A percentile compares a stretch with the other conserved stretches of the same genome.
These are phyloP conservation scores for Imbricaverruca yamaguchii DNA, from an alignment of 2,888 invertebrate genomes.

Conservation along the genomic window DNA sequence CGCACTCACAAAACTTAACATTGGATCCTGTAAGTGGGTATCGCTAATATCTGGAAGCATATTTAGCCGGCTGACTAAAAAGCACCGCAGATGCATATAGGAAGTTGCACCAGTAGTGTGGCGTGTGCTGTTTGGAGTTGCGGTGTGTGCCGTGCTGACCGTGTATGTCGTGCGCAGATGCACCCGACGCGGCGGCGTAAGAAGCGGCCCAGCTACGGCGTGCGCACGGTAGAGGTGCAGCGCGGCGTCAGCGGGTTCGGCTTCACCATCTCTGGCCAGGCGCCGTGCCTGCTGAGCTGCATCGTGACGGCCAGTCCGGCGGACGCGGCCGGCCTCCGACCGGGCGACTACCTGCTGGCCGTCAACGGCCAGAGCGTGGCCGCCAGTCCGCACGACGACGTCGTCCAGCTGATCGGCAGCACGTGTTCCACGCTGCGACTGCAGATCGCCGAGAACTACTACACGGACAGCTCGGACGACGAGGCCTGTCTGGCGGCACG, in stretches of 20 bases:
- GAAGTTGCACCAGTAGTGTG: too few relatives aligned
- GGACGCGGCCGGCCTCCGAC: slow-evolving; percentile 77
- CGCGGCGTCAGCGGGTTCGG: slow-evolving; percentile 87
- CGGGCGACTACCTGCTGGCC: slow-evolving; percentile 85
- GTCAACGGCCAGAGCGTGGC: slow-evolving; percentile 88
- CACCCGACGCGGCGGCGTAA: slow-evolving; percentile 51
- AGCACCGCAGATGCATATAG: too few relatives aligned
- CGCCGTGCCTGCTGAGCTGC: slow-evolving; percentile 89
- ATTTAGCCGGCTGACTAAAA: too few relatives aligned
- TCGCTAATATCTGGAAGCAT: too few relatives aligned
- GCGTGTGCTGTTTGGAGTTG: too few relatives aligned
- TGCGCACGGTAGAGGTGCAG: slow-evolving; percentile 73
- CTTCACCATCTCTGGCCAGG: slow-evolving; percentile 95
- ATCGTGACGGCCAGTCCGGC: slow-evolving; percentile 86
- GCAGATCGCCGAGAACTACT: slow-evolving; percentile 79
- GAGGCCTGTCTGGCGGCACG: slow-evolving; percentile 38
- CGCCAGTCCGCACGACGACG: slow-evolving; percentile 86
- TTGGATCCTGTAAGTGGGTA: too few relatives aligned
- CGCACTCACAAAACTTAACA: too few relatives aligned
- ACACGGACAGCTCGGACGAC: slow-evolving; percentile 76
- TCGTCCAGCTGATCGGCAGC: slow-evolving; percentile 83
- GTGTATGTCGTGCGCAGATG: slow-evolving; percentile 24
- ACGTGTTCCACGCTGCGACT: slow-evolving; percentile 65
- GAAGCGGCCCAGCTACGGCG: slow-evolving; percentile 63
- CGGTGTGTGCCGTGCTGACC: too few relatives aligned